Base-by-base conservation (phyloP, 2,888 invertebrate genomes). In the Nemotelus pantherinus region DNA sequence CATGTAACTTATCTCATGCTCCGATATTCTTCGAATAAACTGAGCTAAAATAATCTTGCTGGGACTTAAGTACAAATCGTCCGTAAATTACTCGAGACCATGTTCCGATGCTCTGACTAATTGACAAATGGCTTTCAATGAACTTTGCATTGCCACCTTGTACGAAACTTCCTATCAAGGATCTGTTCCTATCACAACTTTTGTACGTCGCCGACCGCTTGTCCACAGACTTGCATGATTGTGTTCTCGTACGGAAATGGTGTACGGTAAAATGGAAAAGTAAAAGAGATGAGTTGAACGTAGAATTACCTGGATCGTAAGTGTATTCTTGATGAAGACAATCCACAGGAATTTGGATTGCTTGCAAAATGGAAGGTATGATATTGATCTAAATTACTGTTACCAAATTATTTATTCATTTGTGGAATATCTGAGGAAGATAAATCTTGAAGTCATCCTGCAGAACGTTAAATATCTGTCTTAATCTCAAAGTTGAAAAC, bases 341-440 rank as follows among this genome's bases (percentile, higher is more conserved):
- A 25, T 25, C 25, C 25, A 25, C 25, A 25, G 25, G 25, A 25
- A 25, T 25, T 25, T 25, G 25, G 25, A 68, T 6, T 5, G 7
- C n/a, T 10, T 47, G 10, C 39, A 48, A 41, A 25, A 25, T 60
- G 74, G 6, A 48, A 41, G 63, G 10, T 48, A 5, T 48, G 39
- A 47, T 48, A 58, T 72, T 55, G 53, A 55, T 5, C 60, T n/a
- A 47, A 72, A 72, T 58, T 58, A 58, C 60, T 74, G 74, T 65
- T 60, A 68, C 77, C 7, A 67, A 79, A 79, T 77, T 77, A 79
- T 77, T 77, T 79, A 79, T 79, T 74, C 77, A 79, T 78, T 78
- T 78, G 71, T 78, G 74, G 60, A 47, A 50, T 77, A 25, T 74
- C 68, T 48, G 72, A 65, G 25, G 67, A 1, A 67, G 74, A 79